Evolutionary conservation across 1,140 invertebrate genomes (phyloP).

Genomic region (Aphelenchoides besseyi): DNA sequence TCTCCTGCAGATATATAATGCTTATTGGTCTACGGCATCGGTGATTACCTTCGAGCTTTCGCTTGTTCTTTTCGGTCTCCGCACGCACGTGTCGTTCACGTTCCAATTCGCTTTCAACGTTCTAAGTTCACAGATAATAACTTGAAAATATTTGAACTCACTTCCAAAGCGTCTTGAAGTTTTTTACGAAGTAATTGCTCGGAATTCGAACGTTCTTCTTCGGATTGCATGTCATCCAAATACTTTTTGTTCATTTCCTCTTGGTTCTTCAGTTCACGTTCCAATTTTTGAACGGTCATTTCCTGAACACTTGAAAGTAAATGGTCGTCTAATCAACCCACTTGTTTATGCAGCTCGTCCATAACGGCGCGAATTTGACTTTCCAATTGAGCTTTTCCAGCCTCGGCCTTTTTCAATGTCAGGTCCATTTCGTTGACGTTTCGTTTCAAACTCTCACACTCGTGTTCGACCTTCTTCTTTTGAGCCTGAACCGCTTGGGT

Average conservation of each 20-base stretch:
- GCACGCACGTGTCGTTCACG: slow-evolving; percentile 95
- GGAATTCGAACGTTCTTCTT: slow-evolving; percentile 98
- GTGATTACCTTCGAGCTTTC: slow-evolving; percentile 73
- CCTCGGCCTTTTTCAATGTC: slow-evolving; percentile 66
- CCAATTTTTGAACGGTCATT: slow-evolving; percentile 96
- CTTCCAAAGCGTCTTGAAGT: slow-evolving; percentile 89
- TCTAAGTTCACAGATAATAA: too few relatives aligned
- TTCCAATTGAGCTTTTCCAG: slow-evolving; percentile 95
- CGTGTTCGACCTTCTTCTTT: slow-evolving; percentile 53
- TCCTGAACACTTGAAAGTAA: slow-evolving; percentile 72
- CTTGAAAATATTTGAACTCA: slow-evolving; percentile 75
- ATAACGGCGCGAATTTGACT: slow-evolving; percentile 97
- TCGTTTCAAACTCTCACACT: slow-evolving; percentile 55
- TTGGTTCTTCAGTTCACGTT: slow-evolving; percentile 95
- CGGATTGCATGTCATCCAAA: slow-evolving; percentile 88
- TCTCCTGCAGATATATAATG: too few relatives aligned
- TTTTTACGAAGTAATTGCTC: slow-evolving; percentile 96
- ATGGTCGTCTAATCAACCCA: not conserved
- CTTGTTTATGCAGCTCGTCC: slow-evolving; percentile 90
- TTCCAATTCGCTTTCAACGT: slow-evolving; percentile 87
- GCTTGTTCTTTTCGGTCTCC: slow-evolving; percentile 95
- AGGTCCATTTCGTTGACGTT: slow-evolving; percentile 63
- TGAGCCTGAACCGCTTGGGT: slow-evolving; percentile 41
- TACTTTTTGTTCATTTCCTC: slow-evolving; percentile 89
- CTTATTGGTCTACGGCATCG: slow-evolving; percentile 33